These are phyloP conservation scores for Pseudochaenichthys georgianus DNA, from an alignment of 2,797 vertebrate species.

Conservation along the genomic window DNA sequence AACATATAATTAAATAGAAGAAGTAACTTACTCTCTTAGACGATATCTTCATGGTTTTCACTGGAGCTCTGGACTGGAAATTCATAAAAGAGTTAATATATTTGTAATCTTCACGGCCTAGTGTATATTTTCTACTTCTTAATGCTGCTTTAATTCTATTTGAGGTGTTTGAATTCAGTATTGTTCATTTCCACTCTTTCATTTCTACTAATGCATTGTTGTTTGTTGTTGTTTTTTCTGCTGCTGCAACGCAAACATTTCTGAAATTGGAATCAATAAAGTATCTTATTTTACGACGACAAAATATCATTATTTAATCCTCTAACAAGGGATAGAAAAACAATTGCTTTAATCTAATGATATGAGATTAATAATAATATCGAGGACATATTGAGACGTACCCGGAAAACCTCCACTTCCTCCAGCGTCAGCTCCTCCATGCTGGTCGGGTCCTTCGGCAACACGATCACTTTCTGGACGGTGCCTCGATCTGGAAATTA, in stretches of 20 bases:
- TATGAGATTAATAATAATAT: too few species aligned
- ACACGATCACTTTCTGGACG: slow-evolving; percentile 89
- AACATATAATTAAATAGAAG: background rate
- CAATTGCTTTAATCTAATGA: too few species aligned
- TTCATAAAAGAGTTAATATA: background rate
- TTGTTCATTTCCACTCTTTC: too few species aligned
- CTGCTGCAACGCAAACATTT: too few species aligned
- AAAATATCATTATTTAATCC: background rate
- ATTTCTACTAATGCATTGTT: too few species aligned
- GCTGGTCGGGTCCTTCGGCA: slow-evolving; percentile 86
- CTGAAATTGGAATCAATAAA: too few species aligned
- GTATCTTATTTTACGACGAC: background rate
- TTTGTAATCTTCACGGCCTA: background rate
- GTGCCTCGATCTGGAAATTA: slow-evolving; percentile 85
- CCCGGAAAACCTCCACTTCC: slow-evolving; percentile 90
- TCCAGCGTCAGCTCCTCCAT: slow-evolving; percentile 89
- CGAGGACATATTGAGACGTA: slow-evolving; percentile 59
- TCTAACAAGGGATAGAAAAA: too few species aligned
- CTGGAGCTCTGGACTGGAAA: slow-evolving; percentile 80
- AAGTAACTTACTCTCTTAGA: slow-evolving; percentile 85
- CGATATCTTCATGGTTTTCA: slow-evolving; percentile 88
- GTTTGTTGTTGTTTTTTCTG: too few species aligned
- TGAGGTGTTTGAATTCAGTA: too few species aligned
- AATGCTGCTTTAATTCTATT: too few species aligned
- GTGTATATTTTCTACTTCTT: too few species aligned